phyloP scores from a whole-genome alignment of 2,113 vertebrate species.

The Eulacestoma nigropectus region DNA sequence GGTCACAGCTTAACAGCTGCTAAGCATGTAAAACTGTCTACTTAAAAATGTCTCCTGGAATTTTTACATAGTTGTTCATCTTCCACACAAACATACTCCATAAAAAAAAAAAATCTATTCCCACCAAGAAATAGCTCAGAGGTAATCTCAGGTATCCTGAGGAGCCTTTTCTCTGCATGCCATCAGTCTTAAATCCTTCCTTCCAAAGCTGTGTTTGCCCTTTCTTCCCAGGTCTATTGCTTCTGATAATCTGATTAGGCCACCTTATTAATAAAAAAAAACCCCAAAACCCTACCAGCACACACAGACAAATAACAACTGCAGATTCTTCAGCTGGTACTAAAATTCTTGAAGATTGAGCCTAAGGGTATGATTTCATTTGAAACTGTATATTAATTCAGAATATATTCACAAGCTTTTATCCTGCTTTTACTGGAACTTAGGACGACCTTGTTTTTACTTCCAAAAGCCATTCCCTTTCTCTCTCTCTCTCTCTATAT shows the following conservation, averaged over 20 bases:
- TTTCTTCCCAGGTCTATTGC: not conserved
- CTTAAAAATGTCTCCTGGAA: not conserved
- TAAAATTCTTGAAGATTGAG: not conserved
- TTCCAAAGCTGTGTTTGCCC: not conserved
- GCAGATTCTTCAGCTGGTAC: not conserved
- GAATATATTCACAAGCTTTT: not conserved
- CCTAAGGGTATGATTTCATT: not conserved
- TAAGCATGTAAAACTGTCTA: not conserved
- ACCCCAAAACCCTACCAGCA: not conserved
- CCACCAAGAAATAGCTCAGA: not conserved
- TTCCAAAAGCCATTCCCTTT: not conserved
- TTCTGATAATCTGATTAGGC: not conserved
- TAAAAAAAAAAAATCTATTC: not conserved
- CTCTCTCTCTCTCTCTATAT: not conserved
- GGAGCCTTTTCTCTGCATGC: not conserved
- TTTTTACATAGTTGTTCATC: not conserved
- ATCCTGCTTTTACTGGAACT: not conserved
- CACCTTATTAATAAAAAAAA: not conserved
- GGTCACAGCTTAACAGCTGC: not conserved
- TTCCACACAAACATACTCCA: not conserved
- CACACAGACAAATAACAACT: not conserved
- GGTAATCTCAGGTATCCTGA: not conserved
- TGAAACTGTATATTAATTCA: not conserved
- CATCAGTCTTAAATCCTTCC: not conserved
- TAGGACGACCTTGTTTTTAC: not conserved